These are phyloP conservation scores for Eufriesea mexicana DNA, from an alignment of 1,140 invertebrate genomes.

Conservation along the genomic window DNA sequence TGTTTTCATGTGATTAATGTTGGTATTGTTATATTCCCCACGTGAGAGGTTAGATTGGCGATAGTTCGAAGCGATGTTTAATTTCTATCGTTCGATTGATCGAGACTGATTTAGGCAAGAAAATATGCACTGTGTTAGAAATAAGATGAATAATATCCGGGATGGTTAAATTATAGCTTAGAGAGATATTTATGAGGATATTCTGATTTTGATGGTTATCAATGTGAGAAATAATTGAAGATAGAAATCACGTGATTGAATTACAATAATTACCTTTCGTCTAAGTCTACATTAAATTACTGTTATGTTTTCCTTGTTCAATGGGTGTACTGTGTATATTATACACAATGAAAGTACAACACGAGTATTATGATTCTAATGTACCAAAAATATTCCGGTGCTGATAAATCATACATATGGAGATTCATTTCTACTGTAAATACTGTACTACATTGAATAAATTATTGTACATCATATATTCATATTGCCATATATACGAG, in stretches of 20 bases:
- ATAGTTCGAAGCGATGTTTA: not conserved
- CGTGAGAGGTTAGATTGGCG: not conserved
- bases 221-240: not conserved
- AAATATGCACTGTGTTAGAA: not conserved
- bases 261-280: not conserved
- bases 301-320: not conserved
- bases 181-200: not conserved
- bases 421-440: not conserved
- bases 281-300: not conserved
- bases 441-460: not conserved
- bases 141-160: not conserved
- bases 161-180: not conserved
- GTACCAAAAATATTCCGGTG: not conserved
- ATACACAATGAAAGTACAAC: too few relatives aligned
- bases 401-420: not conserved
- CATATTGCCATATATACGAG: not conserved
- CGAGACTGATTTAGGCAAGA: not conserved
- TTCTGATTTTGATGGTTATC: not conserved
- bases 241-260: not conserved
- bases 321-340: not conserved
- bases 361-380: not conserved
- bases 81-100: not conserved
- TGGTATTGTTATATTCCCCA: not conserved
- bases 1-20: conserved; percentile 6
- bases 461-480: not conserved